A percentile compares a stretch with the other conserved stretches of the same genome.
phyloP scores from a whole-genome alignment of 2,888 invertebrate genomes.

The Nemotelus nigrinus region DNA sequence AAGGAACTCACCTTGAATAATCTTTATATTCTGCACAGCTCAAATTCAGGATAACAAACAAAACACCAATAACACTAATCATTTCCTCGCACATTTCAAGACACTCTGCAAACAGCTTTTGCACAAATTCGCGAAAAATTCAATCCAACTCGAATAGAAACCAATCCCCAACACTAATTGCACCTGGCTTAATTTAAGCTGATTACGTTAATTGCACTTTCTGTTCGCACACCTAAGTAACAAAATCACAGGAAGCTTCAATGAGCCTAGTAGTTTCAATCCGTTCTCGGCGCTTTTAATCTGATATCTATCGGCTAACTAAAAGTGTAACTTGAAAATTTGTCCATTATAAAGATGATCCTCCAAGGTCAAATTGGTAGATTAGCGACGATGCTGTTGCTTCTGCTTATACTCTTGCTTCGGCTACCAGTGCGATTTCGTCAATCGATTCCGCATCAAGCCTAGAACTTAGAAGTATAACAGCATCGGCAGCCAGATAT shows the following conservation, averaged over 20 bases:
- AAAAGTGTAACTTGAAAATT: constrained; percentile 4
- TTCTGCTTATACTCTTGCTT: background rate
- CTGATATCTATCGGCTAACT: constrained; percentile 25
- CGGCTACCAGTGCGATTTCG: background rate
- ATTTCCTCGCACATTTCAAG: background rate
- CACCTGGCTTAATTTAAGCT: background rate
- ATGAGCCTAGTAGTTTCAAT: no score
- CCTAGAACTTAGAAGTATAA: background rate
- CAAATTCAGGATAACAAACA: background rate
- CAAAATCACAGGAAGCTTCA: no score
- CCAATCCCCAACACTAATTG: background rate
- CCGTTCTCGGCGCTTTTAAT: background rate
- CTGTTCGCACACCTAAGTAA: no score
- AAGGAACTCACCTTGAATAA: constrained; percentile 17
- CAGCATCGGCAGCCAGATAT: no score
- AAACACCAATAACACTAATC: background rate
- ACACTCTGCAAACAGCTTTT: background rate
- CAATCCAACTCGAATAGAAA: background rate
- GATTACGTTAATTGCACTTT: background rate
- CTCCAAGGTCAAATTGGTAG: constrained; percentile 20
- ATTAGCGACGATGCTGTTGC: no score
- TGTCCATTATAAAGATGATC: constrained; percentile 32
- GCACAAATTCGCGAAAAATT: no score
- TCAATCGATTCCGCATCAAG: constrained; percentile 12
- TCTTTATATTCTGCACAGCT: constrained; percentile 8